Evolutionary conservation across 2,113 vertebrate genomes (phyloP), one percentile per base, ranked within the genome.

Genomic region (Laticauda laticaudata): DNA sequence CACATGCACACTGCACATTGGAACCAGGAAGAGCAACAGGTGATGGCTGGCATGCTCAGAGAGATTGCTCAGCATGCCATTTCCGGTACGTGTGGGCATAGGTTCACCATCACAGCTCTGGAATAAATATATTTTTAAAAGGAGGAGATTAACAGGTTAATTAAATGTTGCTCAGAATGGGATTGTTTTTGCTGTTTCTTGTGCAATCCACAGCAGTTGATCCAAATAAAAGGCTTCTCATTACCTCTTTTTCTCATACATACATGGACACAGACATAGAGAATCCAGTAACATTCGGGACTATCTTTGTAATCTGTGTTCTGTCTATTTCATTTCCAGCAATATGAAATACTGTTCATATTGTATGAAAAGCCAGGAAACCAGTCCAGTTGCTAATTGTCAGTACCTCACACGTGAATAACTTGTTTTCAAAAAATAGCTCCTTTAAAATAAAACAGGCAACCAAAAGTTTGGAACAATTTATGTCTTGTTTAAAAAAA

Each of bases 401-500:
- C 45, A n/a, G 2, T 57, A 91, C n/a, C 92, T 51, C 0, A 21
- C 7, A 81, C 8, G 21, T 81, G 75, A 93, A 53, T 3, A 92
- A 12, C 24, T 48, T 94, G 18, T 90, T 87, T 69, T 69, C 29
- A 69, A 43, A 91, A 87, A 43, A 91, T 93, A 45, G 93, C 89
- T 92, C 23, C 53, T 51, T 93, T 93, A 90, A 90, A 93, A 55
- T 26, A 56, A 95, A 91, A 15, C 51, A 91, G 90, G 89, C 92
- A 92, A 61, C 34, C 51, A 24, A 69, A 2, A 56, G 9, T 91
- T 91, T 86, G 51, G 92, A 90, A 93, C 21, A 10, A 23, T 92
- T 86, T 94, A 87, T 96, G 75, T 51, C 26, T 88, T 56, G 26
- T 96, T 86, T n/a, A 1, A 2, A 64, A 69, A 34, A 96, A 93